A percentile compares a stretch with the other conserved stretches of the same genome.
Evolutionary conservation across 2,113 vertebrate genomes (phyloP).

Genomic region (Hystrix brachyura): DNA sequence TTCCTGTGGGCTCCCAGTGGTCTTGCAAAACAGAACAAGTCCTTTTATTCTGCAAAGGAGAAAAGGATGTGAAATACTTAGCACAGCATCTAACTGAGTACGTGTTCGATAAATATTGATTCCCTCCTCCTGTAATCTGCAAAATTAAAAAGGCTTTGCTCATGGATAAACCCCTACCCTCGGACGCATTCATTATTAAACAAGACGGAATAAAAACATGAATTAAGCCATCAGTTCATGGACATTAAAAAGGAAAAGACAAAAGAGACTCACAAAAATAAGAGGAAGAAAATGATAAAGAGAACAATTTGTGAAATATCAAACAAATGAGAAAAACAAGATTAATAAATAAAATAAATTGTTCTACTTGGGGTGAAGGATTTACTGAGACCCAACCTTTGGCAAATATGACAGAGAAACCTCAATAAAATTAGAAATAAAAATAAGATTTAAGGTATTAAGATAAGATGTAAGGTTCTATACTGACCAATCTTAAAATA

Average conservation of each 20-base stretch:
- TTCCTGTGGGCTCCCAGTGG: neutral
- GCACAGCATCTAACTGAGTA: neutral
- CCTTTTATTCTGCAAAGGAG: conserved; percentile 5
- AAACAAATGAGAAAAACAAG: conserved; percentile 48
- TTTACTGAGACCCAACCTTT: neutral
- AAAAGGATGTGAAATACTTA: conserved; percentile 43
- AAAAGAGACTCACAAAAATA: neutral
- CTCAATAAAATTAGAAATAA: conserved; percentile 49
- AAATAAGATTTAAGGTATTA: conserved; percentile 2
- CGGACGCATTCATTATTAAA: conserved; percentile 62
- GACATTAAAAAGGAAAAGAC: conserved; percentile 29
- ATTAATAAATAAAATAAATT: conserved; percentile 26
- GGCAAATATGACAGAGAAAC: neutral
- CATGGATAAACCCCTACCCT: conserved; percentile 35
- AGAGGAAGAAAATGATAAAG: conserved; percentile 47
- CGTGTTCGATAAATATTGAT: conserved; percentile 72
- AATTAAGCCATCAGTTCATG: conserved; percentile 60
- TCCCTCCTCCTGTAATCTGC: conserved; percentile 51
- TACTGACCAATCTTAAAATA: neutral
- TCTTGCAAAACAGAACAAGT: neutral
- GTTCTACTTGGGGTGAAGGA: neutral
- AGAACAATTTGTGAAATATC: conserved; percentile 11
- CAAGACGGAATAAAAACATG: conserved; percentile 51
- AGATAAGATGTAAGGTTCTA: neutral
- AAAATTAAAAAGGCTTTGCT: conserved; percentile 64